phyloP scores from a whole-genome alignment of 2,113 vertebrate species.

The Clarias magur region DNA sequence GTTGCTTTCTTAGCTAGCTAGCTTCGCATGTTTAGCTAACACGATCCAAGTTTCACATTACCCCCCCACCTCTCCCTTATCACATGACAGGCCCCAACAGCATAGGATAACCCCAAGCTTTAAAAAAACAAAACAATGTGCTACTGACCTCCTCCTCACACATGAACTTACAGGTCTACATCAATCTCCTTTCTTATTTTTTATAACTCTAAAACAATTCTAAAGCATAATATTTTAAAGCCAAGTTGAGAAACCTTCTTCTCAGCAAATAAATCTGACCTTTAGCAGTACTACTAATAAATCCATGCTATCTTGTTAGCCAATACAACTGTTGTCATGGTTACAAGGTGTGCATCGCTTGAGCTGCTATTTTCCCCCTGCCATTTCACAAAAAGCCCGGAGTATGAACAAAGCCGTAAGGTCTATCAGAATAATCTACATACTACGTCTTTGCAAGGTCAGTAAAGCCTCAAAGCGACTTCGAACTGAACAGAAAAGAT shows the following conservation, averaged over 20 bases:
- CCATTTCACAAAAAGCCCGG: not conserved
- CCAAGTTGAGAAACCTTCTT: not conserved
- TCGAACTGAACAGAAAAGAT: not conserved
- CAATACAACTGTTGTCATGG: conserved; percentile 8
- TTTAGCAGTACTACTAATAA: not conserved
- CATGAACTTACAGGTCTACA: not conserved
- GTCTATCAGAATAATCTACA: not conserved
- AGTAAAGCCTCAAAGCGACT: not conserved
- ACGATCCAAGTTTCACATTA: not conserved
- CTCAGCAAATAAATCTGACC: not conserved
- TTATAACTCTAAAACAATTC: not conserved
- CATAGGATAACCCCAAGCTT: not conserved
- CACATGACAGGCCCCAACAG: not conserved
- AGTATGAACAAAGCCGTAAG: not conserved
- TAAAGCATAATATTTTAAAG: not conserved
- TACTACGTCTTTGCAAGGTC: not conserved
- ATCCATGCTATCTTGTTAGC: not conserved
- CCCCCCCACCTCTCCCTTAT: not conserved
- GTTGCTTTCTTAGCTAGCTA: not conserved
- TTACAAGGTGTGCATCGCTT: not conserved
- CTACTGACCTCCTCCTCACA: not conserved
- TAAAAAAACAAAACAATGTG: not conserved
- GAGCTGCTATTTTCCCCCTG: not conserved
- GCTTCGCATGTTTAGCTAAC: not conserved
- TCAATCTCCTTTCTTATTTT: not conserved